phyloP scores from a whole-genome alignment of 2,113 vertebrate species.

The Gobiocypris rarus region DNA sequence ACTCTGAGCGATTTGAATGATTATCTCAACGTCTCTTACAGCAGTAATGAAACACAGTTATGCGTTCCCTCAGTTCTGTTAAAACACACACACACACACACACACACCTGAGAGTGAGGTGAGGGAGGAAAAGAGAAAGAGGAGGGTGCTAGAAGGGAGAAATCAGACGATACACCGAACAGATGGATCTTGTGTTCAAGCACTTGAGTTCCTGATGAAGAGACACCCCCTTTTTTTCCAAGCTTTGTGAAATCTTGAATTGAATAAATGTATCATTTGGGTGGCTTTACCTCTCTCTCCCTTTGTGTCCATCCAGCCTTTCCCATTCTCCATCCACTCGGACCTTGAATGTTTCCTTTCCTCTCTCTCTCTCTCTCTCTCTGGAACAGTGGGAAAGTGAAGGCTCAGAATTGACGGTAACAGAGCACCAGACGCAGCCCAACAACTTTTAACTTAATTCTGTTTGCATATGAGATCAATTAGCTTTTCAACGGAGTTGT shows the following conservation, averaged over 20 bases:
- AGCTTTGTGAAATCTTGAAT: conserved; percentile 46
- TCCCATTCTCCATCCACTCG: background rate
- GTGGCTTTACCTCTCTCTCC: conserved; percentile 16
- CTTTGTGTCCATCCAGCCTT: conserved; percentile 26
- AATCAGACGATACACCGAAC: conserved; percentile 51
- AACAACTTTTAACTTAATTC: conserved; percentile 59
- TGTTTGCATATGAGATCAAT: conserved; percentile 59
- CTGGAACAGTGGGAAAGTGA: conserved; percentile 29
- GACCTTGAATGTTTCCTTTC: conserved; percentile 32
- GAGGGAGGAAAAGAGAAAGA: conserved; percentile 41
- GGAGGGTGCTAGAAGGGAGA: conserved; percentile 41
- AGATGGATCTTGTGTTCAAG: conserved; percentile 54
- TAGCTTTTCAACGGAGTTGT: conserved; percentile 55
- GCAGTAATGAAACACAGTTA: conserved; percentile 51
- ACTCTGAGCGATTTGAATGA: conserved; percentile 46
- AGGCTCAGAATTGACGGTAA: conserved; percentile 46
- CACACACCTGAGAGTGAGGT: conserved; percentile 37
- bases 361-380: background rate
- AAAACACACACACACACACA: conserved; percentile 15
- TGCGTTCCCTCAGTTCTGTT: conserved; percentile 39
- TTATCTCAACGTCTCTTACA: conserved; percentile 56
- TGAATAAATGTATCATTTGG: conserved; percentile 34
- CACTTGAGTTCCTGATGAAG: conserved; percentile 56
- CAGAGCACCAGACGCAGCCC: conserved; percentile 53
- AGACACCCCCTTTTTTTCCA: conserved; percentile 36